phyloP scores from a whole-genome alignment of 2,113 vertebrate species.

The Mesitornis unicolor region DNA sequence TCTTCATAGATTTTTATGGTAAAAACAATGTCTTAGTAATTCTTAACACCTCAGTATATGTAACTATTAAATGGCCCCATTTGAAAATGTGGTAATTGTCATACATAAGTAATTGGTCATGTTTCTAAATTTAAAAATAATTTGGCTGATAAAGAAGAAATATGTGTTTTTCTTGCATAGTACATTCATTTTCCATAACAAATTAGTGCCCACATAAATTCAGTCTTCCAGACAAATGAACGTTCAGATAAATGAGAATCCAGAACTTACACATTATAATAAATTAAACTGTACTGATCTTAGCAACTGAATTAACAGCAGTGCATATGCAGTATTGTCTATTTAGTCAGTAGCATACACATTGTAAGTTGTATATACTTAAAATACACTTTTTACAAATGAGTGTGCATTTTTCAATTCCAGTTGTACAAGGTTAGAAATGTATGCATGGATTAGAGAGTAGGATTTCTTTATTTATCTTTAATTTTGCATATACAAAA shows the following conservation, averaged over 20 bases:
- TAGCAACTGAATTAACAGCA: background rate
- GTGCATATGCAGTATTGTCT: background rate
- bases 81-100: background rate
- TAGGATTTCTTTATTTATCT: background rate
- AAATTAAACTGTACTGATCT: background rate
- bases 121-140: conserved; percentile 24
- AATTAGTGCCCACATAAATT: conserved; percentile 18
- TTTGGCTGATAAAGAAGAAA: conserved; percentile 2
- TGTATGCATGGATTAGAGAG: background rate
- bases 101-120: conserved; percentile 18
- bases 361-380: background rate
- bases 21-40: background rate
- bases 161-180: background rate
- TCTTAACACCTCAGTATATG: background rate
- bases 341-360: background rate
- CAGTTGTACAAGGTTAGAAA: background rate
- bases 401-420: background rate
- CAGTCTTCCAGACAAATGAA: conserved; percentile 54
- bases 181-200: conserved; percentile 24
- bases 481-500: background rate
- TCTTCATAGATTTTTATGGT: background rate
- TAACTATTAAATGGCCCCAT: background rate
- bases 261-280: background rate
- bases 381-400: background rate
- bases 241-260: background rate